Evolutionary conservation across 2,797 vertebrate species (phyloP), one percentile per base, ranked within the genome.

Genomic region (Thunnus albacares): DNA sequence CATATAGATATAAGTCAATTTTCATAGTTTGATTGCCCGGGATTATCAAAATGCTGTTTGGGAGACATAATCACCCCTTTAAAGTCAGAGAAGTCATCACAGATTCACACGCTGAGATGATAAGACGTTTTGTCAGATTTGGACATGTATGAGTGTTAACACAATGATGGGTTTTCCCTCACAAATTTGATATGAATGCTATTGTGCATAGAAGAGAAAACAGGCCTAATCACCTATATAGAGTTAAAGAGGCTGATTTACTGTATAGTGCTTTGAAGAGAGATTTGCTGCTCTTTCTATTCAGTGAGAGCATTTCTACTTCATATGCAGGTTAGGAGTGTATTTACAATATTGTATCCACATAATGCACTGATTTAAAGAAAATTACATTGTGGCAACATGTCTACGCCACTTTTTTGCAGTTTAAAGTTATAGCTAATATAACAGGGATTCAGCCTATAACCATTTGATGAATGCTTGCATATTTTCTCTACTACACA

Each of bases 1-100:
- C 80, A 82, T 77, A 81, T 77, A 82, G 81, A 83, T 69, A 64
- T 59, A 22, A 71, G 63, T 83, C 38, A 9, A n/a, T 82, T 79
- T 71, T 63, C 43, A 22, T 41, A 38, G 74, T 72, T 79, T 70
- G 53, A 87, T 78, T 30, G 47, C 66, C 55, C 65, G 20, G 49
- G 82, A 82, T 71, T 67, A 59, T 76, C 53, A 51, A 38, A 83
- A 79, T 11, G 55, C 33, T 0, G 20, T 66, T 61, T 18, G 18
- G 22, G 20, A 74, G 76, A 71, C 63, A 28, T 72, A 82, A 89
- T 84, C 71, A 51, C 60, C 75, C n/a, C 71, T 75, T 73, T 72
- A 55, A 75, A 89, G 75, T 59, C 55, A 3, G 41, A 66, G 56
- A 61, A 76, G 65, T 64, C 66, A 62, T 82, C 67, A 26, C 38